Conservation (phyloP, 1,140 invertebrate species). For the Parasteatoda tepidariorum region DNA sequence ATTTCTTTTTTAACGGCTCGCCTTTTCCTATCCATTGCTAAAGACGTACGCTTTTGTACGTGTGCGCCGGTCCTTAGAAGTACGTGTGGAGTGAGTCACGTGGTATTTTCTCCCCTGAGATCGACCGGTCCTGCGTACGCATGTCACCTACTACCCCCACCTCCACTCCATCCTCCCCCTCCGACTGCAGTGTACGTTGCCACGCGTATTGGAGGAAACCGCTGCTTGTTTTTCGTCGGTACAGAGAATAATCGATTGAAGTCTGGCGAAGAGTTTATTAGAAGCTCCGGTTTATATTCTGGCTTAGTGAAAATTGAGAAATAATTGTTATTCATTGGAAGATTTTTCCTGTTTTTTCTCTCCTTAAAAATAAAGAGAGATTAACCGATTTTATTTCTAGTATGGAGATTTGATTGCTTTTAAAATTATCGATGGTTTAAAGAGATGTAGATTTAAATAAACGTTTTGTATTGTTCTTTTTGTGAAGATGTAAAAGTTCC, state of each 20-base stretch:
- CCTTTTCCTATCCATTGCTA: constrained; percentile 7
- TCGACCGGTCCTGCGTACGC: constrained; percentile 24
- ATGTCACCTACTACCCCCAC: not conserved
- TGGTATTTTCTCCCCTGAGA: not conserved
- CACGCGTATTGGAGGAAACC: not conserved
- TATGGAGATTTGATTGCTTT: too few species aligned
- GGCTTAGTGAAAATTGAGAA: too few species aligned
- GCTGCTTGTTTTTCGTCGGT: not conserved
- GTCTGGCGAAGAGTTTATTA: not conserved
- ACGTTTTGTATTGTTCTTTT: too few species aligned
- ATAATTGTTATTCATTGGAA: too few species aligned
- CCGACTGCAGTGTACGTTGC: not conserved
- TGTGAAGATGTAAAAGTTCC: too few species aligned
- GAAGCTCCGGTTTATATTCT: not conserved
- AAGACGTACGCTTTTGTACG: constrained; percentile 2
- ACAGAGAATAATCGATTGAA: not conserved
- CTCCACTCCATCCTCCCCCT: too few species aligned
- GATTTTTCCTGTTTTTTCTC: too few species aligned
- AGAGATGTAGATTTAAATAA: too few species aligned
- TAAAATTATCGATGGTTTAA: too few species aligned
- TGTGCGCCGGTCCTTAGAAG: constrained; percentile 1
- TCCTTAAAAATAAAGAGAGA: too few species aligned
- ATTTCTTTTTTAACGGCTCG: not conserved
- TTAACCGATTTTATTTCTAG: too few species aligned
- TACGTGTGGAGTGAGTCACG: constrained; percentile 4